phyloP scores from a whole-genome alignment of 1,140 invertebrate species.

The Piezodorus guildinii region DNA sequence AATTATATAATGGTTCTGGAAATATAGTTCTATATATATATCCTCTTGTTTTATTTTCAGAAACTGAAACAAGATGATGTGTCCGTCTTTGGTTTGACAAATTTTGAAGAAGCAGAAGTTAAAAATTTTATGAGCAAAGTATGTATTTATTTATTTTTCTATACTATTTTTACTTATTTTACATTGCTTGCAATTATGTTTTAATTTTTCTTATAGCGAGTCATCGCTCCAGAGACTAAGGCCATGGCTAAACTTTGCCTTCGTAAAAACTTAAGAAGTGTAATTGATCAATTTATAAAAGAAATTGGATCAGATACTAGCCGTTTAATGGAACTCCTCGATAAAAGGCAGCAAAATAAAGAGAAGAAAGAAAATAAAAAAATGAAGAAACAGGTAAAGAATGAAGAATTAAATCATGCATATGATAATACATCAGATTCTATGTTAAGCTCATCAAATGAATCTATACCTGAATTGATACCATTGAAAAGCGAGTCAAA shows the following conservation, averaged over 20 bases:
- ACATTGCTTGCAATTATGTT: neutral
- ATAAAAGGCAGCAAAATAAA: neutral
- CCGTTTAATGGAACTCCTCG: neutral
- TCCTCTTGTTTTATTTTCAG: neutral
- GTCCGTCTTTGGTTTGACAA: neutral
- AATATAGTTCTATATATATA: conserved; percentile 1
- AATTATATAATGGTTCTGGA: no score
- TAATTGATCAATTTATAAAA: conserved; percentile 3
- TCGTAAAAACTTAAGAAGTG: neutral
- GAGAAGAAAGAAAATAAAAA: neutral
- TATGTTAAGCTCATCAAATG: neutral
- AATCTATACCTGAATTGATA: neutral
- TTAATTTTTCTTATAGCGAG: neutral
- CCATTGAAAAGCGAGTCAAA: neutral
- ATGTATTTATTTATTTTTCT: neutral
- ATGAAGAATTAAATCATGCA: neutral
- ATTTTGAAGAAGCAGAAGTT: neutral
- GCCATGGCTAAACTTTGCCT: neutral
- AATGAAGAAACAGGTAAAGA: conserved; percentile 10
- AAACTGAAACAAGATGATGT: conserved; percentile 6
- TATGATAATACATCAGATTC: neutral
- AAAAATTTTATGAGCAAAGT: neutral
- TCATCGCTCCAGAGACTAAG: neutral
- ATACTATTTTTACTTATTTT: neutral
- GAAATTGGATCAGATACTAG: neutral